These are phyloP conservation scores for Campopleginae sp. DNA, from an alignment of 2,888 invertebrate species.

Conservation along the genomic window DNA sequence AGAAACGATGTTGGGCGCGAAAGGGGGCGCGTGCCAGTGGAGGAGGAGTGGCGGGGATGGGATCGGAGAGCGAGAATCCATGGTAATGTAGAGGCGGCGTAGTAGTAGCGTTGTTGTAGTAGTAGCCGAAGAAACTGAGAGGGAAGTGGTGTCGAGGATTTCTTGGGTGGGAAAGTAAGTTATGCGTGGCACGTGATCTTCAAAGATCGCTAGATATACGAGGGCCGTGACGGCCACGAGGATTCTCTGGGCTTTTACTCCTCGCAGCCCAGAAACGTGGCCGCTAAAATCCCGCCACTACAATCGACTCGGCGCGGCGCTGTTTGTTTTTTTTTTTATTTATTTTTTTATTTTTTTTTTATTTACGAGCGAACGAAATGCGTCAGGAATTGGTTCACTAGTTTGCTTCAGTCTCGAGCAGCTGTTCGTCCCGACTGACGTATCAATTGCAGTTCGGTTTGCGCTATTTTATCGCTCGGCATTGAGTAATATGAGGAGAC, in stretches of 20 bases:
- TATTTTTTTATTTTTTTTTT: not conserved
- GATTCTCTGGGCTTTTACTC: conserved; percentile 67
- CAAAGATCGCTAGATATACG: conserved; percentile 76
- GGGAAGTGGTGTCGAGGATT: conserved; percentile 9
- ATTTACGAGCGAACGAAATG: not conserved
- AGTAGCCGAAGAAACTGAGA: conserved; percentile 23
- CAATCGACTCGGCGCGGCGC: not conserved
- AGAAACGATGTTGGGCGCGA: conserved; percentile 56
- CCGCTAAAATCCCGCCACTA: conserved; percentile 7
- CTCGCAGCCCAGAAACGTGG: conserved; percentile 37
- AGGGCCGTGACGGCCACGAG: conserved; percentile 65
- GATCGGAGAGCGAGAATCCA: conserved; percentile 22
- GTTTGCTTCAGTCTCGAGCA: not conserved
- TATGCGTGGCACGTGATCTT: conserved; percentile 82
- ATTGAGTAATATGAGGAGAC: too few species aligned
- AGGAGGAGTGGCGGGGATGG: conserved; percentile 40
- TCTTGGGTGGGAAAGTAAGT: conserved; percentile 79
- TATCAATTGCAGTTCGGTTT: not conserved
- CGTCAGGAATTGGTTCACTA: not conserved
- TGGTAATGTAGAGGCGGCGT: conserved; percentile 2
- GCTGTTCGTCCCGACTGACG: not conserved
- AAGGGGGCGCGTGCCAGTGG: conserved; percentile 69
- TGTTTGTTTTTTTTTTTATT: too few species aligned
- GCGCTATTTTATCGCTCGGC: too few species aligned
- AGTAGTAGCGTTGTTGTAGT: not conserved